Conservation (phyloP, 2,113 vertebrate genomes). For the Dolichotis patagonum region DNA sequence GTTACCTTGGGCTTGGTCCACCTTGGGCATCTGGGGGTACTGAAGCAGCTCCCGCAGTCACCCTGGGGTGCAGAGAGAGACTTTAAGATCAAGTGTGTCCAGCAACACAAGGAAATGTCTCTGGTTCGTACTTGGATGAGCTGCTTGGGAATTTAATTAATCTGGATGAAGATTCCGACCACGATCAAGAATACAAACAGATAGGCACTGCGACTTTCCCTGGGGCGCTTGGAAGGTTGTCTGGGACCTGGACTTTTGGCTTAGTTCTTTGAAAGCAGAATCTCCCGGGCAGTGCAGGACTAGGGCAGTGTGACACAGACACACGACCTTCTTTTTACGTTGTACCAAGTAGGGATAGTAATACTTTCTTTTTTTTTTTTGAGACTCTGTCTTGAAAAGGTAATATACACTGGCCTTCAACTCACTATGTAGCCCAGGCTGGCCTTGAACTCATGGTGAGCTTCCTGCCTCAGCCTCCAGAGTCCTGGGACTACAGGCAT, state of each 20-base stretch:
- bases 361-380: not conserved
- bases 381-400: not conserved
- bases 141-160: not conserved
- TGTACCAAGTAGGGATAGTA: not conserved
- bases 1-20: conserved; percentile 90
- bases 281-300: too few relatives aligned
- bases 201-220: not conserved
- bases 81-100: conserved; percentile 1
- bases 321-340: not conserved
- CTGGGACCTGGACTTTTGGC: not conserved
- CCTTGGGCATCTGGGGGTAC: conserved; percentile 85
- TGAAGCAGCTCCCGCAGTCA: conserved; percentile 86
- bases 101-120: not conserved
- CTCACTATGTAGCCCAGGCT: not conserved
- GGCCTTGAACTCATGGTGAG: too few relatives aligned
- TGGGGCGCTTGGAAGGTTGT: not conserved
- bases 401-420: too few relatives aligned
- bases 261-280: not conserved
- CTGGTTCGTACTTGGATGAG: not conserved
- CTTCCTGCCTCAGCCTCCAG: not conserved
- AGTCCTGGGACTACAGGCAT: not conserved
- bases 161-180: not conserved
- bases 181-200: not conserved
- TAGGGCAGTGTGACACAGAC: too few relatives aligned
- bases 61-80: conserved; percentile 85